Conservation (phyloP, 2,888 invertebrate genomes). For the Pyrochroa serraticornis region DNA sequence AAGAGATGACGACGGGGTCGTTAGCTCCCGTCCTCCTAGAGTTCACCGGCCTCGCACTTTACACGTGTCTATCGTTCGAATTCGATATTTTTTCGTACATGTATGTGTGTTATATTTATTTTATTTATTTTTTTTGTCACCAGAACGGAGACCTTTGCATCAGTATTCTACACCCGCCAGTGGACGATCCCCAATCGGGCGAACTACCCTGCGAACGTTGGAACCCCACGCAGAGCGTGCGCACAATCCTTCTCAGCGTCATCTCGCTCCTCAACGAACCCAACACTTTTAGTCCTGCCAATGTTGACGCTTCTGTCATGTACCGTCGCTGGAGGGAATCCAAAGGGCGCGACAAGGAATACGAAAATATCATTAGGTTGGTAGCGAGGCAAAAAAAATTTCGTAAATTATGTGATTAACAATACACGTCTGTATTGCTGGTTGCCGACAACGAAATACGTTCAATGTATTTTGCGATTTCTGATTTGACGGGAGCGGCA, state of each 20-base stretch:
- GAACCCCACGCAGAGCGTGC: constrained; percentile 99
- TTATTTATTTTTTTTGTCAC: constrained; percentile 43
- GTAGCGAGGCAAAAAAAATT: constrained; percentile 22
- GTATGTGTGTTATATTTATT: too few relatives aligned
- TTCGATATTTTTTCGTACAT: too few relatives aligned
- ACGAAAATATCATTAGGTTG: constrained; percentile 97
- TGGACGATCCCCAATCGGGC: constrained; percentile 99
- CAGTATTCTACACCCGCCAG: constrained; percentile 98
- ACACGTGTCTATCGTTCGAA: too few relatives aligned
- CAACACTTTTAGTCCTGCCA: constrained; percentile 98
- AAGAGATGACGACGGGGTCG: too few relatives aligned
- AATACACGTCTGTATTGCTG: too few relatives aligned
- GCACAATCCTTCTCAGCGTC: constrained; percentile 96
- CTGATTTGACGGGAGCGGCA: too few relatives aligned
- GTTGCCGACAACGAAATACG: too few relatives aligned
- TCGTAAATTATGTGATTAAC: too few relatives aligned
- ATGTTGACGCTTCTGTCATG: constrained; percentile 99
- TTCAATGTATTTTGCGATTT: too few relatives aligned
- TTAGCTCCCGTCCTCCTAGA: too few relatives aligned
- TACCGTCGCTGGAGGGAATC: constrained; percentile 98
- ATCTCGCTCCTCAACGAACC: constrained; percentile 99
- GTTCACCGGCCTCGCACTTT: too few relatives aligned
- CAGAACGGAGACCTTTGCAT: constrained; percentile 99
- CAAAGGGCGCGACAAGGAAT: constrained; percentile 97
- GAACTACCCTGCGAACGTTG: constrained; percentile 99